A percentile compares a stretch with the other conserved stretches of the same genome.
Conservation (phyloP, 1,140 invertebrate species). For the Drosophila grimshawi region DNA sequence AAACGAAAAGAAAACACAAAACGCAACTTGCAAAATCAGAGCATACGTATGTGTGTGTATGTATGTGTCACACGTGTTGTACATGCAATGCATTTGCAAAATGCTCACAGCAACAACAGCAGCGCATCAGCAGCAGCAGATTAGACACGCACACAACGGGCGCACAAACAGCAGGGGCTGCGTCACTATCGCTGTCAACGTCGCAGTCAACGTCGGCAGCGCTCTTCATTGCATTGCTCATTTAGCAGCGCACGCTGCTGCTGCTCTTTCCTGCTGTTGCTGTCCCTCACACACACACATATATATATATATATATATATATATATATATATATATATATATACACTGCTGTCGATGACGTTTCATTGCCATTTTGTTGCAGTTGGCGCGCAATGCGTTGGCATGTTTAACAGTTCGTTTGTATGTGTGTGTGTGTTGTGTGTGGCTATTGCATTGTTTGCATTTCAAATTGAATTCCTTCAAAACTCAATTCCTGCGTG, state of each 20-base stretch:
- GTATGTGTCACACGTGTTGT: constrained; percentile 66
- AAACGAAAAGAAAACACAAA: constrained; percentile 22
- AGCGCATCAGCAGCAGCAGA: constrained; percentile 32
- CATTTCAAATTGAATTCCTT: constrained; percentile 81
- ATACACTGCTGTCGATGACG: constrained; percentile 16
- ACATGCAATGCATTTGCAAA: constrained; percentile 65
- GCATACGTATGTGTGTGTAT: constrained; percentile 5
- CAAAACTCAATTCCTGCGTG: constrained; percentile 63
- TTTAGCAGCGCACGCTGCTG: constrained; percentile 7
- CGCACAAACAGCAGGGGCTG: constrained; percentile 18
- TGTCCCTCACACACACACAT: neutral
- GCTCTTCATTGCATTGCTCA: constrained; percentile 22
- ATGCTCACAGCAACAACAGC: constrained; percentile 29
- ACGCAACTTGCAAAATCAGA: constrained; percentile 29
- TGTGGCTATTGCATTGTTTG: constrained; percentile 70
- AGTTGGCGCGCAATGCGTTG: constrained; percentile 66
- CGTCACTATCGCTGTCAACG: neutral
- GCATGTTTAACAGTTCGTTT: constrained; percentile 27
- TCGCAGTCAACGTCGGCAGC: neutral
- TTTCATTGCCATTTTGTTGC: constrained; percentile 82
- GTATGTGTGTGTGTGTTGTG: constrained; percentile 39
- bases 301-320: no score
- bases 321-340: no score
- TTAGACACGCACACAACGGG: constrained; percentile 59
- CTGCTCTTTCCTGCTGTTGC: neutral